Evolutionary conservation across 92 coral and sea anemone genomes (phyloP), one percentile per base, ranked within the genome.

Genomic region (Bergia puertoricense): DNA sequence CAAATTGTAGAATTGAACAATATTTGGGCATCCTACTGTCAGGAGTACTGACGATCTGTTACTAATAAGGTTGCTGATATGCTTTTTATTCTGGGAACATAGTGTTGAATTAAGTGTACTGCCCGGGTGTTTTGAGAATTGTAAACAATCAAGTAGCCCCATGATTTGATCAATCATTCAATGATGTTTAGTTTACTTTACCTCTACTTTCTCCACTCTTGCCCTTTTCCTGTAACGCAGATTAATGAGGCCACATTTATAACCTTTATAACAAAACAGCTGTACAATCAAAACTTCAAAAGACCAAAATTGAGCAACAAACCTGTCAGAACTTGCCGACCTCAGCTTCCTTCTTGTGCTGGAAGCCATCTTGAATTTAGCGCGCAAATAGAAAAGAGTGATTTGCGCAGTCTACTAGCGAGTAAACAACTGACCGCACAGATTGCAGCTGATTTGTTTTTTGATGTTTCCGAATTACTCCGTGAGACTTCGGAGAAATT

Each of bases 361-460:
- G 87, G 87, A 84, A 71, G 87, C 87, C 87, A 84, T 84, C 87
- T 84, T 84, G 87, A 84, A 84, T 69, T 84, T 84, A 72, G 87
- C 87, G 79, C 79, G 87, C 87, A 46, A 30, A 36, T 69, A 30
- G 20, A 38, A 71, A 15, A 13, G 39, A 67, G 43, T n/a, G 8
- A 20, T 16, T 22, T 72, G 77, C 87, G 87, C 87, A 84, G 30
- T 69, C 43, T 6, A 71, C 14, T 46, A 46, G 76, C 30, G 22
- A 16, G 30, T 40, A 46, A 45, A 48, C 69, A 84, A 56, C 87
- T 84, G 87, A 84, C 87, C 87, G 43, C 78, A 23, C 71, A 48
- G 45, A 36, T 54, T 38, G 65, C 57, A 44, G 65, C 30, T 39
- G 13, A 30, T 7, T 65, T 45, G 30, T 0, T 0, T 45, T 82